Conservation (phyloP, 2,797 vertebrate species). For the Macropodus opercularis region DNA sequence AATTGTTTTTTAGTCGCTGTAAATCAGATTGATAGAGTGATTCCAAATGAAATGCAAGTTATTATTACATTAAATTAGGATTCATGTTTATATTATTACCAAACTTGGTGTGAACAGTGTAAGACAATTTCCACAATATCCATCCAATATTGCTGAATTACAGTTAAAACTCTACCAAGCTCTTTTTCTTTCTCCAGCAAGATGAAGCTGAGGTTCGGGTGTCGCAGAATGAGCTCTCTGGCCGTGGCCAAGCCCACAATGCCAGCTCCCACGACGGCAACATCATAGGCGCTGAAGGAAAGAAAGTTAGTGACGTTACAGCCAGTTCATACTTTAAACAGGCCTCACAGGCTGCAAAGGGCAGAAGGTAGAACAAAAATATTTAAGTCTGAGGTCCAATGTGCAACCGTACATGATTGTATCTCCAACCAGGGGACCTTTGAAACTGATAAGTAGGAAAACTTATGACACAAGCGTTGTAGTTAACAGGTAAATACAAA, state of each 20-base stretch:
- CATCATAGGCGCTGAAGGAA: conserved; percentile 81
- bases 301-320: conserved; percentile 3
- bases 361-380: background rate
- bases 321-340: background rate
- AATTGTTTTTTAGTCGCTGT: too few relatives aligned
- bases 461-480: background rate
- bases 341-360: background rate
- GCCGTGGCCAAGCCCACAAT: conserved; percentile 93
- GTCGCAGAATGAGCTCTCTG: conserved; percentile 87
- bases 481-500: background rate
- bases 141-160: background rate
- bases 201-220: conserved; percentile 85
- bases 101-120: too few relatives aligned
- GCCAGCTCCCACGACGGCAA: conserved; percentile 90
- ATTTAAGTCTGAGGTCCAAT: conserved; percentile 47
- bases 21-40: background rate
- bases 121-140: background rate
- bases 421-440: conserved; percentile 31
- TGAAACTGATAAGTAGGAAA: conserved; percentile 20
- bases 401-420: conserved; percentile 24
- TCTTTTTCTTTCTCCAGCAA: conserved; percentile 94
- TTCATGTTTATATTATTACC: background rate
- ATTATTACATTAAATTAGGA: too few relatives aligned
- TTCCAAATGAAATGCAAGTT: background rate
- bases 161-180: conserved; percentile 76